Evolutionary conservation across 1,140 invertebrate genomes (phyloP), one percentile per base, ranked within the genome.

Genomic region (Polypedilum pembai): DNA sequence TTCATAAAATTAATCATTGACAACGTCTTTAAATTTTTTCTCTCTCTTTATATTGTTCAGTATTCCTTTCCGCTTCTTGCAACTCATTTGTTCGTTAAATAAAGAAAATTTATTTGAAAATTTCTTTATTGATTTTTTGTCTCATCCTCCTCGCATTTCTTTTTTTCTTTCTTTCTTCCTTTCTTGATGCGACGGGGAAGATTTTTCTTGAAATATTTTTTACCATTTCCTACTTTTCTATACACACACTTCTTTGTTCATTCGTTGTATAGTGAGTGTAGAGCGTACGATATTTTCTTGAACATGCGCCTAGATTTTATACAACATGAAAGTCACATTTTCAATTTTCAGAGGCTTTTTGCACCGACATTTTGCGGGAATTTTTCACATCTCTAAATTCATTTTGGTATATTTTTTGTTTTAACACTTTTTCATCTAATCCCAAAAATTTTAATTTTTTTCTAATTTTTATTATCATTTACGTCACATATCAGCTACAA

Each of bases 301-400:
- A 69, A 69, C 20, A 21, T 21, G 65, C 65, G 65, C 65, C 65
- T 69, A 20, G 65, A 69, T 69, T 18, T 69, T 69, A 69, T 18
- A 69, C 65, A 69, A 69, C 65, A 69, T 69, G 65, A 21, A 69
- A 69, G 20, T 69, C 65, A 69, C 65, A 69, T 69, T 69, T 69
- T 66, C 24, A 33, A 33, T 66, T 21, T 18, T 18, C 17, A 69
- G 17, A 69, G 20, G 65, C 65, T 69, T 69, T 69, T n/a, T 18
- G 8, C 65, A n/a, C 8, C n/a, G 18, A 10, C n/a, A 69, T 69
- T 69, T 69, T 69, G 65, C 65, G 65, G 8, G 20, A 18, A 18
- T 69, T 8, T 69, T 69, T 69, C 65, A 69, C 7, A 18, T 56
- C 45, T 56, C n/a, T 56, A n/a, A n/a, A 56, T n/a, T 56, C 45